Evolutionary conservation across 2,797 vertebrate genomes (phyloP).

Genomic region (Lemur catta): DNA sequence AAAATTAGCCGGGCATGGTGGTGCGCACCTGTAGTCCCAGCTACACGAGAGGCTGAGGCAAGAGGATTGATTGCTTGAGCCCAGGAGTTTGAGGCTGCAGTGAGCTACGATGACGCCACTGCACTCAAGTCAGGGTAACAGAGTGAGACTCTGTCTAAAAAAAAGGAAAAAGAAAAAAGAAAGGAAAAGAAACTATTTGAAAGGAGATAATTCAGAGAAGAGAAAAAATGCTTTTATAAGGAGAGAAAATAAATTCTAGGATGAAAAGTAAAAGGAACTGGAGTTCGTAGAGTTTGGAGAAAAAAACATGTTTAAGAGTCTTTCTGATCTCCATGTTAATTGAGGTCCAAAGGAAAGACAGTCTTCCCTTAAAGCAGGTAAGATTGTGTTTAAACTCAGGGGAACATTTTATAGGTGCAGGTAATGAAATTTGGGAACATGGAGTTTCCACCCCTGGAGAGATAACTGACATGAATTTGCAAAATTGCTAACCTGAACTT

Average conservation of each 20-base stretch:
- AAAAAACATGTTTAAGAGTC: background rate
- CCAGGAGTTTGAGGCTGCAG: too few species aligned
- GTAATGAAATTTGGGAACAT: background rate
- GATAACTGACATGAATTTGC: background rate
- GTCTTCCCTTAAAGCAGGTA: background rate
- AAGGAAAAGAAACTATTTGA: background rate
- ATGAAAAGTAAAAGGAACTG: background rate
- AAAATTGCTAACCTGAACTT: background rate
- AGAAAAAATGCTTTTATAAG: background rate
- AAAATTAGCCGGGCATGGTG: rapidly evolving
- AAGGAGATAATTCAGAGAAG: background rate
- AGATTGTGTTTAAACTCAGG: background rate
- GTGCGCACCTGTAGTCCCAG: too few species aligned
- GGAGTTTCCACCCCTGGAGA: background rate
- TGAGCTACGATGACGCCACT: too few species aligned
- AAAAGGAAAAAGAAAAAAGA: too few species aligned
- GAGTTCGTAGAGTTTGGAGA: background rate
- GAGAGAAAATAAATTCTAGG: background rate
- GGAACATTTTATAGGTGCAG: background rate
- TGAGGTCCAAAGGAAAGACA: background rate
- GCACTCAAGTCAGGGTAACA: too few species aligned
- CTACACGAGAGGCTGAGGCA: too few species aligned
- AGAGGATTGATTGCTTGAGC: too few species aligned
- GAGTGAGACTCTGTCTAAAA: too few species aligned
- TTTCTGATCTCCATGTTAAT: background rate